Evolutionary conservation across 2,888 invertebrate genomes (phyloP).

Genomic region (Aspidiotus rigidus): DNA sequence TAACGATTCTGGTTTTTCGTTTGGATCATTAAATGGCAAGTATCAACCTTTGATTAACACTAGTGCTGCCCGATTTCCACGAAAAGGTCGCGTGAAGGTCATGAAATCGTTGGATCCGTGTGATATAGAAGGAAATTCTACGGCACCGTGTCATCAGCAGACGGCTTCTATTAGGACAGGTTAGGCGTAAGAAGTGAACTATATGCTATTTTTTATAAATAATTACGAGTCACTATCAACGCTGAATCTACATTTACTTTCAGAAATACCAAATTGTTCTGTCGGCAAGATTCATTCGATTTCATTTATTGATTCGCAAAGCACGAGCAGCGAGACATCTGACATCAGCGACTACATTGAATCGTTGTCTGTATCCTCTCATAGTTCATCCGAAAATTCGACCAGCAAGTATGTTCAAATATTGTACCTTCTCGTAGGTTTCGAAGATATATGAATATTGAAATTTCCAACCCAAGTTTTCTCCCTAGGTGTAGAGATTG

Average conservation of each 20-base stretch:
- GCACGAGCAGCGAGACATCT: conserved; percentile 73
- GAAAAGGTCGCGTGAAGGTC: no score
- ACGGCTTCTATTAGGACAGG: no score
- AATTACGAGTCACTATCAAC: no score
- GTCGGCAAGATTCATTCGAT: conserved; percentile 40
- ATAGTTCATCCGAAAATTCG: conserved; percentile 60
- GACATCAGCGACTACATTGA: conserved; percentile 85
- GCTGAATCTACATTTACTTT: no score
- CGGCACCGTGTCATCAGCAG: no score
- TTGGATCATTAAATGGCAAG: conserved; percentile 49
- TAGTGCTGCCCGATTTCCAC: no score
- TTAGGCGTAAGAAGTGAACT: no score
- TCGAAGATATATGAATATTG: background rate
- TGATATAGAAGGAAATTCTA: no score
- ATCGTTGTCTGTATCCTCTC: conserved; percentile 67
- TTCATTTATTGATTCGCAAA: conserved; percentile 59
- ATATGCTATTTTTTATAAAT: no score
- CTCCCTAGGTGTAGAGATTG: no score
- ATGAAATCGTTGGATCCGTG: no score
- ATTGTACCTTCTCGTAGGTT: background rate
- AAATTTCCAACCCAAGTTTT: background rate
- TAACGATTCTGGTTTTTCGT: conserved; percentile 71
- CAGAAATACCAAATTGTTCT: no score
- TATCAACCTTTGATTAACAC: background rate
- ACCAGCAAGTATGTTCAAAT: background rate